Base-by-base conservation (phyloP, 2,888 invertebrate genomes). In the Bombyx huttoni region DNA sequence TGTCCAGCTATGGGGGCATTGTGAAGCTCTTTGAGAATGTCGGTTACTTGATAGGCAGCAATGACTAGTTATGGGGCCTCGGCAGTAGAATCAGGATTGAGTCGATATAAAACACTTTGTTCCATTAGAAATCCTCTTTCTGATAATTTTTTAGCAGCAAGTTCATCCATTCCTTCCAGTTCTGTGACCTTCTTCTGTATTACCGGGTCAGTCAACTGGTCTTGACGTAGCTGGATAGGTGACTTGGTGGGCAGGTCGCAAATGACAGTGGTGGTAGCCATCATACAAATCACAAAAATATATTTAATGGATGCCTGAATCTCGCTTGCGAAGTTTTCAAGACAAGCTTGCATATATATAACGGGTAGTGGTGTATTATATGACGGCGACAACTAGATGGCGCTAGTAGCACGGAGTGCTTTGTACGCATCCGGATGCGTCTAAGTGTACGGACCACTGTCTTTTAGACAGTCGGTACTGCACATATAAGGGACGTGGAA, bases 1-100 rank as follows among this genome's bases (percentile, higher is more conserved):
- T 55, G 53, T 8, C 55, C 48, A 40, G 51, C 55, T 14, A 35
- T n/a, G 10, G 50, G 2, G 51, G 52, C 46, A 13, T 55, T 51
- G 13, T 55, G 55, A 2, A 47, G 46, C 14, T 53, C 51, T 46
- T 49, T 50, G 3, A 55, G 13, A 33, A 55, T 48, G 3, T 48
- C 46, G 3, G 10, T n/a, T 5, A 34, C 45, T 10, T 48, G 13
- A n/a, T 13, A 12, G 2, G 13, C 24, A 3, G 49, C 49, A 49
- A 49, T 10, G 0, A 52, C 52, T 1, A 49, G 10, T 13, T 49
- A 46, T 8, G 46, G 46, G n/a, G 12, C 33, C 13, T 49, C 48
- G 34, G 6, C 10, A 3, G 45, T 46, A 7, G 45, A 14, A 46
- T 52, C 52, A 1, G 52, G 52, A 14, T 51, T 51, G n/a, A 45